These are phyloP conservation scores for Pyrrhia umbra DNA, from an alignment of 2,888 invertebrate species.

Conservation along the genomic window DNA sequence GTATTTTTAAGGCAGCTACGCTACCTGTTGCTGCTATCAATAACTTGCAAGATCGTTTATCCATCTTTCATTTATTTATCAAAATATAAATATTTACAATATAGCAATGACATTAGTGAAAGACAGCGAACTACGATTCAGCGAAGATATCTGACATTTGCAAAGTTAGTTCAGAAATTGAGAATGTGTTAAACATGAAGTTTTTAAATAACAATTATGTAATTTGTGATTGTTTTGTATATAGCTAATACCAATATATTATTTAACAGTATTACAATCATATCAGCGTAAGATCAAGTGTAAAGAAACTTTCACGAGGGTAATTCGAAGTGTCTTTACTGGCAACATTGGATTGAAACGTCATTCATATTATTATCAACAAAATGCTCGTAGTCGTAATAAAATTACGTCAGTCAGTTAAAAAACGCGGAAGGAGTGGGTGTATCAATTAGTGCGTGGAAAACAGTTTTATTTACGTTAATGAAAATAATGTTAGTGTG, in stretches of 20 bases:
- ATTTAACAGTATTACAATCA: too few relatives aligned
- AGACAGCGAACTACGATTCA: neutral
- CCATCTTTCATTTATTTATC: conserved; percentile 66
- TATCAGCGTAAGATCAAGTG: too few relatives aligned
- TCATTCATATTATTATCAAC: conserved; percentile 58
- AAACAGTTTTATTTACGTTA: conserved; percentile 68
- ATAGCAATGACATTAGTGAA: conserved; percentile 3
- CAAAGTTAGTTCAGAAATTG: neutral
- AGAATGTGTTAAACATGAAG: too few relatives aligned
- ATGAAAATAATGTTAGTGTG: conserved; percentile 62
- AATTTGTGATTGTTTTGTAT: too few relatives aligned
- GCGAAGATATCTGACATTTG: neutral
- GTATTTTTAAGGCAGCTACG: conserved; percentile 98
- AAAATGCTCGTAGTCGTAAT: conserved; percentile 44
- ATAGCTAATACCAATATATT: too few relatives aligned
- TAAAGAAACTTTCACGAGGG: neutral
- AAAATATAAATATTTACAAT: conserved; percentile 48
- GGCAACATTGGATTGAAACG: conserved; percentile 45
- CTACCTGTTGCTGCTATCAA: conserved; percentile 98
- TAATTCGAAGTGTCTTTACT: conserved; percentile 10
- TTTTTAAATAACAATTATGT: too few relatives aligned
- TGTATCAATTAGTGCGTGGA: conserved; percentile 37
- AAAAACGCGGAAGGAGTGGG: conserved; percentile 35
- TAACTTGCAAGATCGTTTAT: conserved; percentile 87
- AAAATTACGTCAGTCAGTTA: conserved; percentile 65